phyloP scores from a whole-genome alignment of 2,888 invertebrate genomes.

The Drosophila birchii region DNA sequence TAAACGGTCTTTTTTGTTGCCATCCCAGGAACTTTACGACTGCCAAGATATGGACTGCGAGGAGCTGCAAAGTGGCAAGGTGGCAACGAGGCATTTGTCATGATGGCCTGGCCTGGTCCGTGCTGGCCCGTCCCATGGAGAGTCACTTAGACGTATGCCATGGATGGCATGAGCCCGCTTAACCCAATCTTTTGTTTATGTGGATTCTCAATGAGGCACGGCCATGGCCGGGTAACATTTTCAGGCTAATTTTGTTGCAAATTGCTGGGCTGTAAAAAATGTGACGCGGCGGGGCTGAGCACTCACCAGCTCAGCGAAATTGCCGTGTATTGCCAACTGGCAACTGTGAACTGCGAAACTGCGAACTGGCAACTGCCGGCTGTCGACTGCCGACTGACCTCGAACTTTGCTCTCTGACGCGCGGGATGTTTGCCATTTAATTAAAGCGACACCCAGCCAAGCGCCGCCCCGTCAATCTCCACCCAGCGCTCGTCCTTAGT shows the following conservation, averaged over 20 bases:
- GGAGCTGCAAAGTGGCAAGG: constrained; percentile 23
- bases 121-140: constrained; percentile 19
- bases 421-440: constrained; percentile 67
- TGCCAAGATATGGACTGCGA: constrained; percentile 39
- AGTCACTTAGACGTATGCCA: constrained; percentile 54
- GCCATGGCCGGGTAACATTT: constrained; percentile 50
- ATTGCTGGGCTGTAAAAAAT: constrained; percentile 68
- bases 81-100: constrained; percentile 57
- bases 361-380: constrained; percentile 18
- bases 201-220: constrained; percentile 56
- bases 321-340: constrained; percentile 41
- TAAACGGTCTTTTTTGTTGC: constrained; percentile 59
- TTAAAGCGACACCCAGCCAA: constrained; percentile 57
- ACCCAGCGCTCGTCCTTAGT: constrained; percentile 29
- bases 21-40: constrained; percentile 43
- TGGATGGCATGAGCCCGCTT: constrained; percentile 30
- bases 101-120: constrained; percentile 17
- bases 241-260: constrained; percentile 75
- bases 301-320: constrained; percentile 29
- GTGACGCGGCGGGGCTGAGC: constrained; percentile 5
- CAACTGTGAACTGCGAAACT: neutral
- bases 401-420: constrained; percentile 64
- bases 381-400: constrained; percentile 52
- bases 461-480: constrained; percentile 7
- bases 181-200: constrained; percentile 66